Conservation (phyloP, 2,888 invertebrate species). For the Drosophila picticornis region DNA sequence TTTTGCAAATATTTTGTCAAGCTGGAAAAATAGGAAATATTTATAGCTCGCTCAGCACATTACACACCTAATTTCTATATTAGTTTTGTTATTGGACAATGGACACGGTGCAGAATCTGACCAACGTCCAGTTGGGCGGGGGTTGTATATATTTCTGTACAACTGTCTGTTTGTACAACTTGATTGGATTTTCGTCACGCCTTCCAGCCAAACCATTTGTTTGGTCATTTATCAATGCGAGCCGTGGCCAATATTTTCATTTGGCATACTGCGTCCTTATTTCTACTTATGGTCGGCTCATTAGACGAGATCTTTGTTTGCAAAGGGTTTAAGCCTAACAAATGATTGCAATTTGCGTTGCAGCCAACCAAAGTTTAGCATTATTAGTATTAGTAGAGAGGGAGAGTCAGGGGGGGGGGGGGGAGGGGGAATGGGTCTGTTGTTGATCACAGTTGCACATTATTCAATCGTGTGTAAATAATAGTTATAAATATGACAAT, state of each 20-base stretch:
- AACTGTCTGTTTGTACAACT: slow-evolving; percentile 70
- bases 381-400: not conserved
- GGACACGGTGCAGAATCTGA: slow-evolving; percentile 18
- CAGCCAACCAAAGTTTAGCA: slow-evolving; percentile 30
- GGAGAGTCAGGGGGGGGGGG: not conserved
- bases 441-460: slow-evolving; percentile 51
- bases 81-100: slow-evolving; percentile 66
- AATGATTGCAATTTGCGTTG: slow-evolving; percentile 70
- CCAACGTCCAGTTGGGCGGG: slow-evolving; percentile 14
- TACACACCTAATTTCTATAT: slow-evolving; percentile 81
- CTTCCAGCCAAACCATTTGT: slow-evolving; percentile 43
- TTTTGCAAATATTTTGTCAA: slow-evolving; percentile 69
- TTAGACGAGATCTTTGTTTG: slow-evolving; percentile 61
- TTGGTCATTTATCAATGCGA: slow-evolving; percentile 63
- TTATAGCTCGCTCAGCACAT: slow-evolving; percentile 78
- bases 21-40: slow-evolving; percentile 62
- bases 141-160: slow-evolving; percentile 54
- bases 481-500: slow-evolving; percentile 65
- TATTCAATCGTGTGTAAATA: slow-evolving; percentile 82
- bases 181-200: slow-evolving; percentile 83
- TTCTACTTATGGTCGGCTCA: slow-evolving; percentile 62
- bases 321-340: slow-evolving; percentile 73
- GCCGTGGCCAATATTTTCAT: slow-evolving; percentile 53
- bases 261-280: slow-evolving; percentile 9
- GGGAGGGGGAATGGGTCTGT: not conserved